phyloP scores from a whole-genome alignment of 2,888 invertebrate genomes.

The Tetanocera ferruginea region DNA sequence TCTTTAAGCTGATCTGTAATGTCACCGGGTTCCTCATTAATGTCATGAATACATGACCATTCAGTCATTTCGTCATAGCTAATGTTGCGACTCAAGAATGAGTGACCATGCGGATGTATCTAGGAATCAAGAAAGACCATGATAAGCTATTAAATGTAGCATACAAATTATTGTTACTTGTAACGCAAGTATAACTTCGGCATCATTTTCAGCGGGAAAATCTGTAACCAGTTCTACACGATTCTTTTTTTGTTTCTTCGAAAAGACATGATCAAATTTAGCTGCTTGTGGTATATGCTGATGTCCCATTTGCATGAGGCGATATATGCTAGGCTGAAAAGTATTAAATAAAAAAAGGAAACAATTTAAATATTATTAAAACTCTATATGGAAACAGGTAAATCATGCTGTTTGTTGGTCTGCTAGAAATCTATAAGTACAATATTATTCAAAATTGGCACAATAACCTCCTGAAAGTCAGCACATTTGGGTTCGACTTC shows the following conservation, averaged over 20 bases:
- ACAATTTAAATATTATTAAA: no score
- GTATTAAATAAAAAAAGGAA: slow-evolving; percentile 12
- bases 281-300: slow-evolving; percentile 86
- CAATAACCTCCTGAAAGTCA: no score
- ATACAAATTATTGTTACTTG: slow-evolving; percentile 71
- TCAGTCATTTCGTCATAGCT: slow-evolving; percentile 88
- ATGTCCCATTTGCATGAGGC: slow-evolving; percentile 89
- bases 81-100: slow-evolving; percentile 88
- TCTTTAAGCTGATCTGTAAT: slow-evolving; percentile 64
- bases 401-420: no score
- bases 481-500: no score
- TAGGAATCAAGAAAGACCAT: slow-evolving; percentile 41
- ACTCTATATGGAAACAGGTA: no score
- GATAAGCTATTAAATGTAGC: not conserved
- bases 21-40: slow-evolving; percentile 76
- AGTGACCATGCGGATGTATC: slow-evolving; percentile 76
- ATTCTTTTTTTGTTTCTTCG: slow-evolving; percentile 80
- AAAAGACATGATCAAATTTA: slow-evolving; percentile 86
- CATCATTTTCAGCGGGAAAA: slow-evolving; percentile 88
- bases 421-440: no score
- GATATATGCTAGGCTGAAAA: slow-evolving; percentile 87
- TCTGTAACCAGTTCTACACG: slow-evolving; percentile 92
- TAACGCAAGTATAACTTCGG: slow-evolving; percentile 90
- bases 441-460: no score
- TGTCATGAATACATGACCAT: slow-evolving; percentile 96